phyloP scores from a whole-genome alignment of 23 tunicate species.

The Diplosoma virens region DNA sequence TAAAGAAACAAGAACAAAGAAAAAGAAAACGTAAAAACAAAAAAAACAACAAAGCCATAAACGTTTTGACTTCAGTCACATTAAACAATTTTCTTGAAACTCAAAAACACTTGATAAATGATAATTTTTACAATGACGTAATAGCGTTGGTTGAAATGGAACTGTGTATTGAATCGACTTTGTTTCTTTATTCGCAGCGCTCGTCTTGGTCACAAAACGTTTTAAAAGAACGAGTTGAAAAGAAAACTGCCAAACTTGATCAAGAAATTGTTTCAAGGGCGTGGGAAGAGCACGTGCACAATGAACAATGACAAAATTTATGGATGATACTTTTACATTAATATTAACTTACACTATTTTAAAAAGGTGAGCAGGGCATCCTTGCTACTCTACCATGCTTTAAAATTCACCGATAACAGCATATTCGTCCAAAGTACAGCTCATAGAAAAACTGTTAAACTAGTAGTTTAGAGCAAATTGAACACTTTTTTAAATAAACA shows the following conservation, averaged over 20 bases:
- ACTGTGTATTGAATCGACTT: constrained; percentile 3
- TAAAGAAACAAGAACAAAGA: too few species aligned
- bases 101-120: background rate
- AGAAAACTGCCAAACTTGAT: background rate
- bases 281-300: background rate
- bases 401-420: too few species aligned
- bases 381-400: too few species aligned
- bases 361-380: too few species aligned
- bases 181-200: background rate
- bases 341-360: too few species aligned
- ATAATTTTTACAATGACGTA: background rate
- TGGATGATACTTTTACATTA: too few species aligned
- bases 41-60: background rate
- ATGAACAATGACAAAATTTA: too few species aligned
- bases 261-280: background rate
- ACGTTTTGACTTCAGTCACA: background rate
- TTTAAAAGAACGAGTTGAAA: background rate
- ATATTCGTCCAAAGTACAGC: too few species aligned
- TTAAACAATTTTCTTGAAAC: background rate
- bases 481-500: too few species aligned
- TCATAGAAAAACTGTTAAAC: too few species aligned
- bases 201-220: constrained; percentile 12
- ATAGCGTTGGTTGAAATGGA: constrained; percentile 12
- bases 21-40: background rate
- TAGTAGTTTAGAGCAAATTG: too few species aligned